Evolutionary conservation across 2,888 invertebrate genomes (phyloP).

Genomic region (Erebia epiphron): DNA sequence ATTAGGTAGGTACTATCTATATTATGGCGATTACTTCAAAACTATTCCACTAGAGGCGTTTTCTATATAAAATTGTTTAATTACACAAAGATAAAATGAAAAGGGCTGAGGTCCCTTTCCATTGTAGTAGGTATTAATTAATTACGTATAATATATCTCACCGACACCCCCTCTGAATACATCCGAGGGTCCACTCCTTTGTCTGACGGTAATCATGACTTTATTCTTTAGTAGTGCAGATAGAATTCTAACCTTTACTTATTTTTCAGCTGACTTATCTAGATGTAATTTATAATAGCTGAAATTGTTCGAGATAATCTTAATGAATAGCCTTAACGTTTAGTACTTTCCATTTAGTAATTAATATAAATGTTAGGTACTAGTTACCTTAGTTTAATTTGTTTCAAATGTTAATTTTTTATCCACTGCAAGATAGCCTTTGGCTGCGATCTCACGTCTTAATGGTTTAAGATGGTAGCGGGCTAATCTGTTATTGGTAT

Average conservation of each 20-base stretch:
- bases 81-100: conserved; percentile 2
- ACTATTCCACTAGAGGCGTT: neutral
- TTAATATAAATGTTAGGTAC: neutral
- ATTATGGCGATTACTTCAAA: too few relatives aligned
- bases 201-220: neutral
- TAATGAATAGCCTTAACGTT: neutral
- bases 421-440: too few relatives aligned
- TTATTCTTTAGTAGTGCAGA: neutral
- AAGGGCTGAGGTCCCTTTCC: neutral
- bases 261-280: neutral
- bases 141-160: conserved; percentile 1
- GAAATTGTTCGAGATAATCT: neutral
- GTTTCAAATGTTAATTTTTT: too few relatives aligned
- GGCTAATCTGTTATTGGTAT: too few relatives aligned
- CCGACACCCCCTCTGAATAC: neutral
- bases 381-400: neutral
- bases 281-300: neutral
- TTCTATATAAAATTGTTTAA: neutral
- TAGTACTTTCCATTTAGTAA: neutral
- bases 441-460: too few relatives aligned
- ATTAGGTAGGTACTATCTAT: too few relatives aligned
- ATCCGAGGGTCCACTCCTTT: conserved; percentile 3
- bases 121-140: conserved; percentile 2
- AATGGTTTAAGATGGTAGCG: too few relatives aligned
- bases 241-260: neutral